Evolutionary conservation across 2,797 vertebrate species (phyloP).

Genomic region (Manis pentadactyla): DNA sequence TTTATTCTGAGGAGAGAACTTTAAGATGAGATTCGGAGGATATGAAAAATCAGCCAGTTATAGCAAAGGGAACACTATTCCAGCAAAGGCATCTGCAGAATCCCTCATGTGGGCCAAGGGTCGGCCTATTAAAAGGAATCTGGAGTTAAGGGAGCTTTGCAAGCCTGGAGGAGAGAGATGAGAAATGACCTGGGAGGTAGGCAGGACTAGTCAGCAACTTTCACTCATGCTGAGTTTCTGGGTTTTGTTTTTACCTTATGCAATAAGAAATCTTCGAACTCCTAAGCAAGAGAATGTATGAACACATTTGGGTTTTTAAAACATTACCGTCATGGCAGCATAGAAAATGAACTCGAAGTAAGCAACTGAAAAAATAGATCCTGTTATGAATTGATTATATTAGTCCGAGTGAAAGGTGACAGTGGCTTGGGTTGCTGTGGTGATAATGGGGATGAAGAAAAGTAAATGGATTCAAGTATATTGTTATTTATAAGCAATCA

Average conservation of each 20-base stretch:
- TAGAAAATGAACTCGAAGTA: background rate
- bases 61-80: background rate
- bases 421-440: background rate
- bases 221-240: background rate
- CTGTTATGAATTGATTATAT: background rate
- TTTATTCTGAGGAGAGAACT: background rate
- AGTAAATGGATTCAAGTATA: background rate
- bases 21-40: background rate
- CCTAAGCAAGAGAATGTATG: background rate
- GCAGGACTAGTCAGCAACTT: background rate
- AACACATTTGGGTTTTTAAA: background rate
- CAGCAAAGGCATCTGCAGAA: background rate
- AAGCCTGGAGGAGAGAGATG: background rate
- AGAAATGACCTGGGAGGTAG: background rate
- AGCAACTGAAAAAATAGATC: background rate
- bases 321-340: background rate
- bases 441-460: background rate
- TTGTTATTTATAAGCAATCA: background rate
- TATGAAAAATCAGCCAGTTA: background rate
- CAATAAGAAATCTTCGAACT: background rate
- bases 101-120: background rate
- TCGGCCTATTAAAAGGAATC: background rate
- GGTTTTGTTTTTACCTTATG: background rate
- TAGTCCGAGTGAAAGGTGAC: background rate
- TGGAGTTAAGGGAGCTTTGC: background rate